Evolutionary conservation across 2,113 vertebrate species (phyloP).

Genomic region (Psittacus erithacus): DNA sequence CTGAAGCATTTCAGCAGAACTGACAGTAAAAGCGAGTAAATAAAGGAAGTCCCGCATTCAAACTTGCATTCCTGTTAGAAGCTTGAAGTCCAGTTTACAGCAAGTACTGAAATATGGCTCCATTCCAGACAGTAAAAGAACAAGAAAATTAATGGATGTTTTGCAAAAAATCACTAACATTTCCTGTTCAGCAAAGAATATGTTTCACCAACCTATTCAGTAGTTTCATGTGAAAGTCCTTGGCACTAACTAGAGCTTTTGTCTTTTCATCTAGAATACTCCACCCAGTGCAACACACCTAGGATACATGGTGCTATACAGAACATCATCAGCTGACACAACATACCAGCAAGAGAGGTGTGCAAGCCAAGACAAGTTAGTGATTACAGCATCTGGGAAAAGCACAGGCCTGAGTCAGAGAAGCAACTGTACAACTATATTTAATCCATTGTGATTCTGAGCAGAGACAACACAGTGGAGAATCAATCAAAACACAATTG

Average conservation of each 20-base stretch:
- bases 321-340: background rate
- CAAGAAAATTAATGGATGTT: background rate
- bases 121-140: background rate
- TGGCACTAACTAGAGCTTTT: background rate
- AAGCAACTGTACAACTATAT: background rate
- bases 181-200: background rate
- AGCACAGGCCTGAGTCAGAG: background rate
- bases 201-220: background rate
- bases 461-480: background rate
- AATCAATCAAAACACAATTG: constrained; percentile 43
- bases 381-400: background rate
- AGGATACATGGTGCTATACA: background rate
- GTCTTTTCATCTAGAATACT: background rate
- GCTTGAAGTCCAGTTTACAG: background rate
- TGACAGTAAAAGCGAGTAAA: background rate
- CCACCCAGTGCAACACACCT: background rate
- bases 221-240: accelerated
- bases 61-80: background rate
- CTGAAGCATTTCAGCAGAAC: background rate
- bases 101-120: background rate
- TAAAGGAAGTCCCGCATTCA: background rate
- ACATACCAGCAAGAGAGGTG: background rate
- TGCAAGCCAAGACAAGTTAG: background rate
- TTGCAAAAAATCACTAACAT: background rate
- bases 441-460: background rate